Percentiles rank a stretch among this genome's conserved stretches.
Conservation (phyloP, 2,888 invertebrate genomes). For the Gari tellinella region DNA sequence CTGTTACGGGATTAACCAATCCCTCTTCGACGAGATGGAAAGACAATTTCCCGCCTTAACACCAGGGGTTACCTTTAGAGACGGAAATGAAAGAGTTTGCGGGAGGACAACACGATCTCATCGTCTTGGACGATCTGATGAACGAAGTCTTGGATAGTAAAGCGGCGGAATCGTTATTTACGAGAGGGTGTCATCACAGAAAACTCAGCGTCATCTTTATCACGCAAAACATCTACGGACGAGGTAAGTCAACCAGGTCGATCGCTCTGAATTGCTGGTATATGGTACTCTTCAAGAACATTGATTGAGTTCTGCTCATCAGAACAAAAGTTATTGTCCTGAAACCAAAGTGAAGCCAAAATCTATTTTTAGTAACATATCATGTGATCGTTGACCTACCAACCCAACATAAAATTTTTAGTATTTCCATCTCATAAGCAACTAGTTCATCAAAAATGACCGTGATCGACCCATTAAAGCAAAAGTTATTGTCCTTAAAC, state of each 20-base stretch:
- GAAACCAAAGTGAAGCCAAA: too few species aligned
- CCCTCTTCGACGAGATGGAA: constrained; percentile 21
- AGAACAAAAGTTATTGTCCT: too few species aligned
- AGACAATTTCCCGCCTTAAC: constrained; percentile 3
- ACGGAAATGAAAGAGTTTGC: constrained; percentile 13
- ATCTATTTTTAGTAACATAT: too few species aligned
- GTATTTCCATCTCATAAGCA: too few species aligned
- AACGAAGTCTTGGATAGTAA: constrained; percentile 9
- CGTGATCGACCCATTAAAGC: too few species aligned
- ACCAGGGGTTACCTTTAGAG: constrained; percentile 8
- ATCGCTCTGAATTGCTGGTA: constrained; percentile 27
- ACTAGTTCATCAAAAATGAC: too few species aligned
- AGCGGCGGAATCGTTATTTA: too few species aligned
- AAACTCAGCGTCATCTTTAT: constrained; percentile 31
- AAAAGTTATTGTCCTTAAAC: too few species aligned
- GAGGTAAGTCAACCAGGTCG: constrained; percentile 32
- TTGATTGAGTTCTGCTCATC: too few species aligned
- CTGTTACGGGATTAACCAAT: constrained; percentile 24
- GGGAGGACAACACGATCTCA: constrained; percentile 5
- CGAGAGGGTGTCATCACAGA: constrained; percentile 34
- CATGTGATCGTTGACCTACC: too few species aligned
- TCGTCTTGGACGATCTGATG: constrained; percentile 31
- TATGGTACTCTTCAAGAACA: constrained; percentile 19
- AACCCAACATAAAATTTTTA: too few species aligned
- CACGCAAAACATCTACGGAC: constrained; percentile 29